A percentile compares a stretch with the other conserved stretches of the same genome.
Evolutionary conservation across 2,113 vertebrate genomes (phyloP).

Genomic region (Conger conger): DNA sequence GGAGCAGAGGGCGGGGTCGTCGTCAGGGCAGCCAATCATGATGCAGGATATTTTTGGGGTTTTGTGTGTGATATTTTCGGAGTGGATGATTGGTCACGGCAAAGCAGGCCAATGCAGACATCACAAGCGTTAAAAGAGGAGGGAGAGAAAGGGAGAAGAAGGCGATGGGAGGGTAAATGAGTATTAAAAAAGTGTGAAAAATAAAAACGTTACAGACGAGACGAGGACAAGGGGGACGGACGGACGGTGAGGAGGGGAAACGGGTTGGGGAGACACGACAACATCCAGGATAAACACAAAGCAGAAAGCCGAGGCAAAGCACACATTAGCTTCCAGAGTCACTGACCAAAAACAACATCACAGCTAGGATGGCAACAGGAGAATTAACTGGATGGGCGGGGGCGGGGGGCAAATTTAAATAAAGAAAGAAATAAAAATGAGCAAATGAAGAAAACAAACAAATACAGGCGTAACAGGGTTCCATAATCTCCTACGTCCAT

Average conservation of each 20-base stretch:
- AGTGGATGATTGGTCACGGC: slow-evolving; percentile 61
- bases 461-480: slow-evolving; percentile 47
- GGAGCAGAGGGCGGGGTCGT: slow-evolving; percentile 85
- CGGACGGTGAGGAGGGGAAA: slow-evolving; percentile 17
- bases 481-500: slow-evolving; percentile 45
- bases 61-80: slow-evolving; percentile 59
- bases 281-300: slow-evolving; percentile 76
- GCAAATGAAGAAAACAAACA: slow-evolving; percentile 57
- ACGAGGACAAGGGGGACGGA: slow-evolving; percentile 63
- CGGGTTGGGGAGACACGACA: slow-evolving; percentile 63
- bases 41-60: slow-evolving; percentile 65
- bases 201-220: slow-evolving; percentile 67
- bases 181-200: slow-evolving; percentile 48
- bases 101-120: slow-evolving; percentile 87
- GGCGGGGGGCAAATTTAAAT: slow-evolving; percentile 29
- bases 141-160: slow-evolving; percentile 53
- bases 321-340: slow-evolving; percentile 89
- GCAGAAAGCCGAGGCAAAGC: slow-evolving; percentile 97
- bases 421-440: slow-evolving; percentile 41
- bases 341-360: slow-evolving; percentile 73
- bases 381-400: slow-evolving; percentile 42
- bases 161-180: slow-evolving; percentile 56
- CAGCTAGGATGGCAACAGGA: slow-evolving; percentile 57
- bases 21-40: slow-evolving; percentile 88
- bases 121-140: slow-evolving; percentile 79